These are phyloP conservation scores for Palythoa heliodiscus DNA, from an alignment of 92 coral and sea anemone species.

Conservation along the genomic window DNA sequence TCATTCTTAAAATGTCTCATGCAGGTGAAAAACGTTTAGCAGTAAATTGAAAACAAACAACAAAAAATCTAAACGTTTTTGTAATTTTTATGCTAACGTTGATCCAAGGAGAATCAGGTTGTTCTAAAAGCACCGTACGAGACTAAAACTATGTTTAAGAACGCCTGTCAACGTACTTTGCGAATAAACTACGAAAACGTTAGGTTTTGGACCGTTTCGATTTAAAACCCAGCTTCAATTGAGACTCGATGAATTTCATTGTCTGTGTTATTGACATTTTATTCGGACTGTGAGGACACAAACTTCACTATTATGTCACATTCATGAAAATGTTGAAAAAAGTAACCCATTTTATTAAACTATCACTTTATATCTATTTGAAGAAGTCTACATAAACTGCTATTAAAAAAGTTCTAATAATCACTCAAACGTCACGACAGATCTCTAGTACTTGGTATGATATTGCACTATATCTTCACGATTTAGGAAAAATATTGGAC, in stretches of 20 bases:
- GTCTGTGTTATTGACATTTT: not conserved
- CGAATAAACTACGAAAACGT: too few species aligned
- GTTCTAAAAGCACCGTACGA: too few species aligned
- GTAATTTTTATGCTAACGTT: not conserved
- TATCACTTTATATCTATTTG: slow-evolving; percentile 16
- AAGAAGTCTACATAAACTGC: slow-evolving; percentile 4
- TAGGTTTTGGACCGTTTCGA: too few species aligned
- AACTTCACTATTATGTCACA: not conserved
- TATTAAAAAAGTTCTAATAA: slow-evolving; percentile 31
- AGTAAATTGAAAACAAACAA: not conserved
- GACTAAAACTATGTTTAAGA: too few species aligned
- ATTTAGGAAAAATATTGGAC: not conserved
- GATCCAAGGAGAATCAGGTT: too few species aligned
- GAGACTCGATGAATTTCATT: too few species aligned
- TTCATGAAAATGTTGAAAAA: not conserved
- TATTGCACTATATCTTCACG: not conserved
- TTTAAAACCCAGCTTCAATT: too few species aligned
- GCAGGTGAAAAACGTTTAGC: slow-evolving; percentile 11
- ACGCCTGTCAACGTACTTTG: too few species aligned
- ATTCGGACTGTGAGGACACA: not conserved
- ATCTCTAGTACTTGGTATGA: not conserved
- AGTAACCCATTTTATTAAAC: not conserved
- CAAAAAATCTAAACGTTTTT: slow-evolving; percentile 1
- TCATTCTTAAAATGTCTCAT: not conserved
- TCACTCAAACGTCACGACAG: slow-evolving; percentile 21